These are phyloP conservation scores for Meloidogyne hapla DNA, from an alignment of 1,140 invertebrate species.

Conservation along the genomic window DNA sequence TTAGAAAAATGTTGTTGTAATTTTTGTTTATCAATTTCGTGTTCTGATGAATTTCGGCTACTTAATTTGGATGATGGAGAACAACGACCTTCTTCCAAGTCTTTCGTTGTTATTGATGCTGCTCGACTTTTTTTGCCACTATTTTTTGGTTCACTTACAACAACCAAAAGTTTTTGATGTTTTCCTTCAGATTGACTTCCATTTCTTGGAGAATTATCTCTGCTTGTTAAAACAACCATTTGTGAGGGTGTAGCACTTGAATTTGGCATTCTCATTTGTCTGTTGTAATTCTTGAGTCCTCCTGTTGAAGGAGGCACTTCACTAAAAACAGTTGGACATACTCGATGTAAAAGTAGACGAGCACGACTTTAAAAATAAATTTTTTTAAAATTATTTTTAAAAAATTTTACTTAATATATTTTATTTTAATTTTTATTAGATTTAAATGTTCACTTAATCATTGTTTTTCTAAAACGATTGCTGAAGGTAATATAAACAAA, in stretches of 20 bases:
- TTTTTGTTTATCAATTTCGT: neutral
- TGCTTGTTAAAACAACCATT: slow-evolving; percentile 26
- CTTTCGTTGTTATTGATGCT: neutral
- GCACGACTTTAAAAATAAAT: slow-evolving; percentile 12
- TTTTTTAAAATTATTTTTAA: too few relatives aligned
- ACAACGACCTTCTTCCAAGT: neutral
- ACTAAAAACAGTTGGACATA: slow-evolving; percentile 8
- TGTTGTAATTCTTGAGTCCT: neutral
- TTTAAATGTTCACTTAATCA: slow-evolving; percentile 31
- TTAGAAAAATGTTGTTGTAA: slow-evolving; percentile 1
- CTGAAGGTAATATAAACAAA: slow-evolving; percentile 59
- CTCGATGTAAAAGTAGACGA: slow-evolving; percentile 15
- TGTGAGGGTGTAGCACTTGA: slow-evolving; percentile 28
- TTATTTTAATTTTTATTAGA: too few relatives aligned
- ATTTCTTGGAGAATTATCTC: slow-evolving; percentile 27
- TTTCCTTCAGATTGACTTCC: slow-evolving; percentile 22
- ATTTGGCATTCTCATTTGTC: slow-evolving; percentile 14
- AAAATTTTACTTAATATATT: too few relatives aligned
- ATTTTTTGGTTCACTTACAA: slow-evolving; percentile 10
- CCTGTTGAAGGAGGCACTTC: neutral
- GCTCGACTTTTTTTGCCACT: neutral
- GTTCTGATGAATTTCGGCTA: neutral
- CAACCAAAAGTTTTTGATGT: neutral
- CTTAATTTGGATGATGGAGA: neutral
- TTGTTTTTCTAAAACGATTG: slow-evolving; percentile 51